These are phyloP conservation scores for Hydropotes inermis DNA, from an alignment of 2,113 vertebrate species.

Conservation along the genomic window DNA sequence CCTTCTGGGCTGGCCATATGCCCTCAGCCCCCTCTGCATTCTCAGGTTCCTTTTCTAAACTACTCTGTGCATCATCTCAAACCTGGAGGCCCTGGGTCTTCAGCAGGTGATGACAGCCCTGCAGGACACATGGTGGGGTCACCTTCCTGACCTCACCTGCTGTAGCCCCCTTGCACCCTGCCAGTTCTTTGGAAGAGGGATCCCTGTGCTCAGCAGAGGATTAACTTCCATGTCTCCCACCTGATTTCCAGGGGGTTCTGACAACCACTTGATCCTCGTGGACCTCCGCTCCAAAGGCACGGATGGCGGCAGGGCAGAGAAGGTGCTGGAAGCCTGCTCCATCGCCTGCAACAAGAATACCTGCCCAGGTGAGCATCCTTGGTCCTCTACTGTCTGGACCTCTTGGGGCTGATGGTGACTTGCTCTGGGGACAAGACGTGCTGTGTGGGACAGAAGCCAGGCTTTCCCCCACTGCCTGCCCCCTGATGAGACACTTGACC, in stretches of 20 bases:
- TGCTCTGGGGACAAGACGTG: not conserved
- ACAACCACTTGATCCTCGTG: conserved; percentile 95
- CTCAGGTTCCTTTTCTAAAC: not conserved
- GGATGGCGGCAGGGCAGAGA: conserved; percentile 93
- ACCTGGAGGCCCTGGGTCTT: not conserved
- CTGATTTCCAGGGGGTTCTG: conserved; percentile 89
- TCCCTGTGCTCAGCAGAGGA: rapidly evolving
- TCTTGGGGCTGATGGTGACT: not conserved
- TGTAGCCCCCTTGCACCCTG: no score
- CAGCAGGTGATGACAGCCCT: not conserved
- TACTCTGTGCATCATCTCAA: not conserved
- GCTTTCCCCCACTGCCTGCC: not conserved
- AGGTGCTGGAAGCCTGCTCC: conserved; percentile 93
- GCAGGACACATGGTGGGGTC: not conserved
- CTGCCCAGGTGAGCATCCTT: conserved; percentile 88
- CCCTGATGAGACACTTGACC: not conserved
- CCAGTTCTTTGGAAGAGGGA: not conserved
- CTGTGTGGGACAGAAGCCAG: not conserved
- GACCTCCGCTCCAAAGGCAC: conserved; percentile 92
- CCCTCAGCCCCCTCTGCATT: not conserved
- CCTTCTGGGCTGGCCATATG: no score
- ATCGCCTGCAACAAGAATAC: conserved; percentile 99
- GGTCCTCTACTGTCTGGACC: not conserved
- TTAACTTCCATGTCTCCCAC: not conserved
- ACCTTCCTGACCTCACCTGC: not conserved